Base-by-base conservation (phyloP, 2,113 vertebrate genomes). In the Rhinichthys klamathensis region DNA sequence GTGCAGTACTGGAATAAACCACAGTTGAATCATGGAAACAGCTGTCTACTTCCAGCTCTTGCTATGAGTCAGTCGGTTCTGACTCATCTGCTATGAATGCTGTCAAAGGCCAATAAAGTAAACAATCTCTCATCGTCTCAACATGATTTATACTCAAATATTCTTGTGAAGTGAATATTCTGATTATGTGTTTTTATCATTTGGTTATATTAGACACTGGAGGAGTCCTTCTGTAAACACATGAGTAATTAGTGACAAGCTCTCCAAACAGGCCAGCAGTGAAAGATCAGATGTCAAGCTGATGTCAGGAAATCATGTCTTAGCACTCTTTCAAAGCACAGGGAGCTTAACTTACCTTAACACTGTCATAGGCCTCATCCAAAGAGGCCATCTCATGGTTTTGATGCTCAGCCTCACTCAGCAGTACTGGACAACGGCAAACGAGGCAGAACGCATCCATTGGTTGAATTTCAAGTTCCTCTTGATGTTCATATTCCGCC, bases 361-460 rank as follows among this genome's bases (percentile, higher is more conserved):
- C 91, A 77, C 95, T 94, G 81, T 93, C 90, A 83, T 95, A 96
- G 74, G 96, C 97, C 84, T 92, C 92, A 86, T 97, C 96, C 87
- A 98, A 91, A 0, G 93, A 90, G 8, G 94, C 94, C 69, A 97
- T 92, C 58, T 96, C 91, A 5, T 99, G 98, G 69, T 92, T 91
- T 89, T 92, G 93, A 89, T 99, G 98, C 23, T 94, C 92, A 74
- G 91, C 95, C 85, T 96, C 96, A 30, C 93, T 94, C 80, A 96
- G 92, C 85, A 95, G 94, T 90, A 99, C 94, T 80, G 96, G 95
- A 89, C 93, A 92, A 86, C 91, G 96, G 89, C 98, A 99, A 65
- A 94, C 93, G 54, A 95, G 90, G 90, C 98, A 99, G 35, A 96
- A 99, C 44, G 95, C 95, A 89, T 98, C 96, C 89, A 95, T 89